Evolutionary conservation across 2,888 invertebrate genomes (phyloP), one percentile per base, ranked within the genome.

Genomic region (Stratiomys singularior): DNA sequence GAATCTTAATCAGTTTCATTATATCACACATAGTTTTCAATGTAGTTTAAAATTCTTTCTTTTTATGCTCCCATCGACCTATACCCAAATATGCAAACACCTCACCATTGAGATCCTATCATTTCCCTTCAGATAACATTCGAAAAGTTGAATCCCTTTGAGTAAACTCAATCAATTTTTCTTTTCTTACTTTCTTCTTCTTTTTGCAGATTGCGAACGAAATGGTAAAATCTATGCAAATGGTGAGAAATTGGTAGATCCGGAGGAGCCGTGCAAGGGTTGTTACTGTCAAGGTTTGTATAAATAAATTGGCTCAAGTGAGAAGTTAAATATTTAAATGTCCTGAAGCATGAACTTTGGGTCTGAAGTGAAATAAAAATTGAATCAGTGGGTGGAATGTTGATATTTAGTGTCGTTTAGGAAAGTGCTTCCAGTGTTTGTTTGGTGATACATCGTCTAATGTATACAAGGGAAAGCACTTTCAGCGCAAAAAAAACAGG

Each of bases 221-320:
- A 91, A 93, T 84, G 94, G 93, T 23, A 90, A 90, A 82, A 89
- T 90, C 79, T 94, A 94, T 87, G 91, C 90, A 81, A 94, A 94
- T 85, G 94, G 94, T 15, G 93, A 93, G 87, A 92, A 92, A 85
- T 88, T 94, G 79, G 90, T 92, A 81, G 91, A 92, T 84, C 91
- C 92, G 3, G 90, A 90, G 81, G 91, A 91, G 81, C 94, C 94
- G 28, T 94, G 94, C 88, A 91, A 92, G 83, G 93, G 93, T 79
- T 94, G 94, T 87, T 93, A 93, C 87, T 94, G 94, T 86, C 91
- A 93, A 87, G 93, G 86, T 86, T 78, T 81, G 84, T 82, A 44
- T 46, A 72, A 76, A 67, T 67, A 78, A 37, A 72, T 78, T 78
- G 56, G 25, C 71, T 52, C n/a, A 28, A 66, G 52, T 52, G 37